Conservation (phyloP, 2,888 invertebrate species). For the Prosopocoilus inquinatus region DNA sequence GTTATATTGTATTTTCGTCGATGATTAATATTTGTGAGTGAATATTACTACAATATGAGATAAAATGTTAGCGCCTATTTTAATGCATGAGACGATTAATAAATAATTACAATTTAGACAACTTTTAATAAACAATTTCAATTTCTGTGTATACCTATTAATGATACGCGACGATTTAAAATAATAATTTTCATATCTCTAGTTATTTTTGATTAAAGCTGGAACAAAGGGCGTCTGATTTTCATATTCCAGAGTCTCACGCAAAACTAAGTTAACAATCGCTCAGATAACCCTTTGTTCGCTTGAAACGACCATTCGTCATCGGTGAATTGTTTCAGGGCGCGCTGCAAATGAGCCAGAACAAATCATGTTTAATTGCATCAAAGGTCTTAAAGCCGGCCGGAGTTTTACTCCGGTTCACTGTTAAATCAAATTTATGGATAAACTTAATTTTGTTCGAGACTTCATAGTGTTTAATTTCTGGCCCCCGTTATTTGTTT, state of each 20-base stretch:
- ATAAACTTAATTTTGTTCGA: conserved; percentile 52
- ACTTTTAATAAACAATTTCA: no score
- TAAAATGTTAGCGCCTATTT: no score
- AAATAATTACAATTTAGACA: no score
- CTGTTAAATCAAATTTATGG: conserved; percentile 53
- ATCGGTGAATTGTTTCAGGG: conserved; percentile 42
- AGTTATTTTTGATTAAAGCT: no score
- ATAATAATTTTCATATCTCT: no score
- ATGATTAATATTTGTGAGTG: no score
- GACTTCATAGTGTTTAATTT: conserved; percentile 48
- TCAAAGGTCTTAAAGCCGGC: conserved; percentile 46
- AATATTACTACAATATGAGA: no score
- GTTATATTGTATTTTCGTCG: no score
- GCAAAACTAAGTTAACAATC: conserved; percentile 41
- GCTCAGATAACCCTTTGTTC: conserved; percentile 47
- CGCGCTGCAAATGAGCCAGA: conserved; percentile 46
- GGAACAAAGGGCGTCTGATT: not conserved
- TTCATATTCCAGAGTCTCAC: not conserved
- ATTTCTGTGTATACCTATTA: no score
- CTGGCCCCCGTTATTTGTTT: conserved; percentile 46
- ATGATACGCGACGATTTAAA: no score
- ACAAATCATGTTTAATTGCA: conserved; percentile 55
- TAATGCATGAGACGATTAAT: no score
- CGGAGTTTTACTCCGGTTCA: conserved; percentile 40
- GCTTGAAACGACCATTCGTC: conserved; percentile 47